Evolutionary conservation across 2,888 invertebrate genomes (phyloP).

Genomic region (Abrostola triplasia): DNA sequence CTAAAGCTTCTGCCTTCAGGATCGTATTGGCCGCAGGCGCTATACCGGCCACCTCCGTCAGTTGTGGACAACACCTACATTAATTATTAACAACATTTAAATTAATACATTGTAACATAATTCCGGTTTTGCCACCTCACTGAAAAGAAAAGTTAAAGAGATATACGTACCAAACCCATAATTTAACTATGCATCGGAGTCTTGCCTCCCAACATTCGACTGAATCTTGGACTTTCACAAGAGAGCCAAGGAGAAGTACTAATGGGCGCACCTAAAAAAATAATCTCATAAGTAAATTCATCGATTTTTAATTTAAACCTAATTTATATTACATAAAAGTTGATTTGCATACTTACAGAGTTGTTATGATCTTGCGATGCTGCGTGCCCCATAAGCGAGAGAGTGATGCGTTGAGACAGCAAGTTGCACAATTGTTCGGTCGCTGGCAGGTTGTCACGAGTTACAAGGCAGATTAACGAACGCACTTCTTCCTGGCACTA

Average conservation of each 20-base stretch:
- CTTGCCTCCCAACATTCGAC: conserved; percentile 97
- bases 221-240: conserved; percentile 96
- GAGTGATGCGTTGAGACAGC: conserved; percentile 94
- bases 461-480: conserved; percentile 95
- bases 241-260: conserved; percentile 95
- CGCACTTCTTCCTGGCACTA: conserved; percentile 96
- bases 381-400: conserved; percentile 92
- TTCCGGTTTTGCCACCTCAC: neutral
- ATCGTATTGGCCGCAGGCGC: conserved; percentile 79
- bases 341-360: conserved; percentile 69
- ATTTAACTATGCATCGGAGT: conserved; percentile 94
- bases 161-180: conserved; percentile 90
- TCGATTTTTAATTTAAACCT: neutral
- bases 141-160: neutral
- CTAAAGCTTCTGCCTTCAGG: conserved; percentile 77
- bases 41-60: conserved; percentile 84
- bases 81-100: neutral
- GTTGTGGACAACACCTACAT: conserved; percentile 83
- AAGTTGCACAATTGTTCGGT: conserved; percentile 95
- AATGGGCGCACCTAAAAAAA: conserved; percentile 92
- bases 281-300: neutral
- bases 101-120: conserved; percentile 16
- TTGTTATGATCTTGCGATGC: conserved; percentile 89
- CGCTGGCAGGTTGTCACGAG: conserved; percentile 94
- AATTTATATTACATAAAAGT: neutral